These are phyloP conservation scores for Orycteropus afer DNA, from an alignment of 2,113 vertebrate genomes.

Conservation along the genomic window DNA sequence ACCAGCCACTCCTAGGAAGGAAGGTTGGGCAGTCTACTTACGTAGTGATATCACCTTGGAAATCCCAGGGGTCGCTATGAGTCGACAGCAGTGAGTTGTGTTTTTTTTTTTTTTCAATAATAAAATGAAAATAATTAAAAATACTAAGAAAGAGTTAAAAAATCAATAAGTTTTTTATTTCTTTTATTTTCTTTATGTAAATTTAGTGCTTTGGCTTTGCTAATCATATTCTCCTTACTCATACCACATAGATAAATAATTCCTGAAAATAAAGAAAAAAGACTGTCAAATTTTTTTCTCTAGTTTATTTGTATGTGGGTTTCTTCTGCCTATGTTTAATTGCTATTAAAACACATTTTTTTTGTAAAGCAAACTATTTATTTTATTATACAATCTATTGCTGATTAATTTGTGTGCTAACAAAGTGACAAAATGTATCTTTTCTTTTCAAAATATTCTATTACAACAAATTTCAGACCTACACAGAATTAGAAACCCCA, in stretches of 20 bases:
- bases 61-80: no score
- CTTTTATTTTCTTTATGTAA: no score
- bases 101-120: no score
- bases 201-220: background rate
- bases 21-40: no score
- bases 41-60: no score
- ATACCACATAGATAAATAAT: background rate
- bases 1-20: no score
- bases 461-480: no score
- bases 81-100: no score
- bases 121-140: background rate
- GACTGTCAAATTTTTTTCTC: background rate
- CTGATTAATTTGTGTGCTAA: background rate
- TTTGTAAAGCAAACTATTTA: background rate
- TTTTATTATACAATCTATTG: background rate
- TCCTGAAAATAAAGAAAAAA: background rate
- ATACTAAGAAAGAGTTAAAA: background rate
- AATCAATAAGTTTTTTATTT: background rate
- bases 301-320: background rate
- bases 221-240: background rate
- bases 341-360: background rate
- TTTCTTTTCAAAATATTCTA: no score
- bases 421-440: background rate
- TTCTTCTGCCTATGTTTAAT: background rate
- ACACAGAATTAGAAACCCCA: no score